phyloP scores from a whole-genome alignment of 2,113 vertebrate genomes.

The Natator depressus region DNA sequence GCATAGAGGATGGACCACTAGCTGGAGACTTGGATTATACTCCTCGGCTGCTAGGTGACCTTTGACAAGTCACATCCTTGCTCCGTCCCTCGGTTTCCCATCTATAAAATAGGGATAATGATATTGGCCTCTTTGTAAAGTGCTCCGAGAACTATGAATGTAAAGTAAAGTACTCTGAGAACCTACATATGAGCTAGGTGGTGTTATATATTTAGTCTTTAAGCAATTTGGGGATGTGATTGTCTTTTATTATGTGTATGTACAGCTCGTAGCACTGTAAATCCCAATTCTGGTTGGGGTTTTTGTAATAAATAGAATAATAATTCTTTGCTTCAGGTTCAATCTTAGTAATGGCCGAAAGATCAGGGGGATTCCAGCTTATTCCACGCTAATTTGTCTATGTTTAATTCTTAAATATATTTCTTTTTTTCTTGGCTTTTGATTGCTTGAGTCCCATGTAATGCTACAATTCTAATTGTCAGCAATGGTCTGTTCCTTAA shows the following conservation, averaged over 20 bases:
- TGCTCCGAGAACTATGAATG: background rate
- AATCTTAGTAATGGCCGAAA: background rate
- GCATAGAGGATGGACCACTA: background rate
- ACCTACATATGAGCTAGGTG: background rate
- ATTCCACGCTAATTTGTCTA: background rate
- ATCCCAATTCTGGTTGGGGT: background rate
- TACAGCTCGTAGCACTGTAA: background rate
- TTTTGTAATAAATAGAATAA: background rate
- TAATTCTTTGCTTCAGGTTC: background rate
- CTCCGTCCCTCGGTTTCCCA: background rate
- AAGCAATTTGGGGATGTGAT: background rate
- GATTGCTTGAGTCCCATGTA: background rate
- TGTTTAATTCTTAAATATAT: background rate
- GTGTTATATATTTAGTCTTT: background rate
- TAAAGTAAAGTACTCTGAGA: no score
- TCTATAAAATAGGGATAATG: background rate
- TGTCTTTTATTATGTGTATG: background rate
- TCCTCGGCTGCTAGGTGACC: background rate
- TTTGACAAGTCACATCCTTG: background rate
- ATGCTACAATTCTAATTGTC: conserved; percentile 7
- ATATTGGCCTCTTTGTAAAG: background rate
- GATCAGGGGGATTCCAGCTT: background rate
- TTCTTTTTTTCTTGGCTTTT: background rate
- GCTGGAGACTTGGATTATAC: background rate
- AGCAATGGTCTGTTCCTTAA: conserved; percentile 48